phyloP scores from a whole-genome alignment of 2,888 invertebrate species.

The Lycocerus yunnanus region DNA sequence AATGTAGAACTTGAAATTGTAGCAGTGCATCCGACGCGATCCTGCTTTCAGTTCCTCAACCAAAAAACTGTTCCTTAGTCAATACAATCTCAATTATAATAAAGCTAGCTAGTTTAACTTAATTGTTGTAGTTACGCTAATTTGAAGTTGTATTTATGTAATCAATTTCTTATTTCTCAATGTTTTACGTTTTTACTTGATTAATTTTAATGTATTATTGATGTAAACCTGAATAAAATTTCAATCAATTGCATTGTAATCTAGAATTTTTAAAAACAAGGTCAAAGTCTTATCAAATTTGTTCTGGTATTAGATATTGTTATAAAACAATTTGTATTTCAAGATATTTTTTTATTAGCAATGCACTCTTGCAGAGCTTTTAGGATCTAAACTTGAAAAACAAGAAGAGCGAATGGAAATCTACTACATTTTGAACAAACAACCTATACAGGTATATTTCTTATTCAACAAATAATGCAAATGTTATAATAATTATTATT shows the following conservation, averaged over 20 bases:
- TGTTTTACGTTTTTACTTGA: too few relatives aligned
- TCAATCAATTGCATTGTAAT: neutral
- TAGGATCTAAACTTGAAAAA: neutral
- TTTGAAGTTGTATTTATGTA: too few relatives aligned
- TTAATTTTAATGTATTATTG: neutral
- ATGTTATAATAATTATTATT: neutral
- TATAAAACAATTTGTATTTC: neutral
- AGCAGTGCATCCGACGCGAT: too few relatives aligned
- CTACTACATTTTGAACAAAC: neutral
- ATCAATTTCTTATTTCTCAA: too few relatives aligned
- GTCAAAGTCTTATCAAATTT: neutral
- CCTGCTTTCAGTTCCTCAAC: too few relatives aligned
- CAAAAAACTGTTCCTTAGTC: too few relatives aligned
- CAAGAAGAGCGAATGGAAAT: neutral
- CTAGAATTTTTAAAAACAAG: neutral
- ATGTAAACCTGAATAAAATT: neutral
- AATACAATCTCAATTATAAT: too few relatives aligned
- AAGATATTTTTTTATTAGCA: neutral
- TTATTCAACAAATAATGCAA: neutral
- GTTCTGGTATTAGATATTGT: neutral
- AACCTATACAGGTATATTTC: neutral
- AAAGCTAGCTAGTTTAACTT: too few relatives aligned
- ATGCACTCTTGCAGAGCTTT: neutral
- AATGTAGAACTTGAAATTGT: too few relatives aligned
- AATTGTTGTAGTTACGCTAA: too few relatives aligned